Evolutionary conservation across 2,888 invertebrate species (phyloP), one percentile per base, ranked within the genome.

Genomic region (Acleris laterana): DNA sequence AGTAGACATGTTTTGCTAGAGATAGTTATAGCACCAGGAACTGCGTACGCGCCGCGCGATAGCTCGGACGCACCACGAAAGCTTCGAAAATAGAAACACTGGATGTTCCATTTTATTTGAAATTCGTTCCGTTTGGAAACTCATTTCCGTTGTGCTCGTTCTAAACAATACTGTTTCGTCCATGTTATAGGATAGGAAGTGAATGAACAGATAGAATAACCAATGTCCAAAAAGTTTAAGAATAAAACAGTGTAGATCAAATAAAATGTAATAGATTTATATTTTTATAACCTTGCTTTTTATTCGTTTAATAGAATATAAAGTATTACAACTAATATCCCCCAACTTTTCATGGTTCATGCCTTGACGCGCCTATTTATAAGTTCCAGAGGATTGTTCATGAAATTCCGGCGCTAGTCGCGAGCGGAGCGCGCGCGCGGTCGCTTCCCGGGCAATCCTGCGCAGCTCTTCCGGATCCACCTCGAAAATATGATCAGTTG

Each of bases 361-460:
- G 78, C 78, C 80, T 78, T 80, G 82, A 80, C 87, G 83, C 82
- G 79, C 85, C 89, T 88, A 87, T 88, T 91, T 88, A 94, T 94
- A 94, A 94, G 93, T 81, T 93, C 94, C 84, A 94, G 94, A 80
- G 89, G 80, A 84, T 87, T 85, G 85, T 87, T 83, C 86, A 76
- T 74, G 85, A 89, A 89, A 89, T 90, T 88, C 91, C 84, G 81
- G 71, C 72, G 82, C 79, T 90, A 90, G 91, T 92, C 84, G 81
- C 79, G 78, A 78, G 75, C 77, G 76, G 81, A 75, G 80, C 90
- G 87, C 84, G 87, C 74, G 73, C 77, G 74, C 72, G 76, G 81
- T 70, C 79, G 85, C 83, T 81, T 82, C 81, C 74, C 75, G 70
- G 69, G 71, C 55, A 20, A 48, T 46, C 50, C 20, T 38, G 57